Base-by-base conservation (phyloP, 2,797 vertebrate genomes). In the Coilia nasus region DNA sequence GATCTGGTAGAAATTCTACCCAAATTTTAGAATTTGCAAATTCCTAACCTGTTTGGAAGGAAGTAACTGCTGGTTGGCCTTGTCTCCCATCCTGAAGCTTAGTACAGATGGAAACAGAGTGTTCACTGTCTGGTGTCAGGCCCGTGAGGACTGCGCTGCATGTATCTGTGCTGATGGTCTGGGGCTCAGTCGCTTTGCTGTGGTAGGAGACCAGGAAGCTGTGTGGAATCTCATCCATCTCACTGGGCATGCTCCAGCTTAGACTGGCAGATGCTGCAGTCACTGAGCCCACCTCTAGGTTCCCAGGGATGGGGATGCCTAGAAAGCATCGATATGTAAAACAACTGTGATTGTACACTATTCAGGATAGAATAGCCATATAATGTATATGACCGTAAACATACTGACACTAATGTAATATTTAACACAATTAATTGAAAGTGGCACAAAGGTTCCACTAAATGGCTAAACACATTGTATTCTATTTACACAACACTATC, bases 81-180 rank as follows among this genome's bases (percentile, higher is more conserved):
- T 2, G 25, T 15, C 10, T 0, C 23, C 62, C 62, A 28, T 67
- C 25, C 2, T 67, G 17, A 60, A 60, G 2, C 21, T 12, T 28
- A 23, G 62, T 83, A 47, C 14, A 83, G 44, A 75, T 23, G 21
- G 5, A 67, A 15, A 64, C 62, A 50, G 44, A 15, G 17, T 83
- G 64, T n/a, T 75, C 44, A 25, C 59, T 83, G 60, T 67, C 62
- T 17, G 83, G 83, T n/a, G 3, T 12, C 15, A 83, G 83, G 35
- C 28, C 21, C 25, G 44, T 47, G 35, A 83, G 23, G 35, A 19
- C 11, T 23, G 46, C 14, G 6, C 23, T 71, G 14, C 6, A 21
- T 46, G 59, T 14, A 2, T 15, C 25, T 25, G 62, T 83, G 35
- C 62, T 23, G 41, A 71, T 50, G 60, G n/a, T 6, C 83, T 71